Evolutionary conservation across 1,140 invertebrate species (phyloP).

Genomic region (Steinernema khuongi): DNA sequence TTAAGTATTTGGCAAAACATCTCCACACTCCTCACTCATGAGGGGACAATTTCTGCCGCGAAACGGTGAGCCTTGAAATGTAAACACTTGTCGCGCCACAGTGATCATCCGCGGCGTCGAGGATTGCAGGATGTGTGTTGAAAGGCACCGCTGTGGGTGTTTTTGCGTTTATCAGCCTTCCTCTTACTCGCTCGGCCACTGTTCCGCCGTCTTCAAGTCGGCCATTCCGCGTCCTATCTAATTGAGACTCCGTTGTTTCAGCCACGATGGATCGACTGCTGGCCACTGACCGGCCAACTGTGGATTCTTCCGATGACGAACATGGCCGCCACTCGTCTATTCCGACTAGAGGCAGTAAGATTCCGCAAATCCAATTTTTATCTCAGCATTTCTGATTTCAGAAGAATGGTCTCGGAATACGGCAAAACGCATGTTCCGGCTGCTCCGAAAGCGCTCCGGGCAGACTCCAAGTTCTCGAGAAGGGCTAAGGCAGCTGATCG

Average conservation of each 20-base stretch:
- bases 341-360: neutral
- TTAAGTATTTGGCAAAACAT: too few species aligned
- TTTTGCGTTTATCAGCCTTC: neutral
- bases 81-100: too few species aligned
- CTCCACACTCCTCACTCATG: too few species aligned
- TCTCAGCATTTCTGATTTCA: conserved; percentile 15
- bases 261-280: neutral
- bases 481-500: conserved; percentile 26
- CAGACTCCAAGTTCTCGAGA: conserved; percentile 19
- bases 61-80: too few species aligned
- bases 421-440: conserved; percentile 28
- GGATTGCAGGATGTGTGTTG: too few species aligned
- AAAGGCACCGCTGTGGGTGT: too few species aligned
- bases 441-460: conserved; percentile 10
- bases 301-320: conserved; percentile 1
- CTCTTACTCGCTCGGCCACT: neutral
- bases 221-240: neutral
- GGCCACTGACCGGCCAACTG: neutral
- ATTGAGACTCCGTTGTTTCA: neutral
- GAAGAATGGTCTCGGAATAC: conserved; percentile 27
- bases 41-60: too few species aligned
- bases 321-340: neutral
- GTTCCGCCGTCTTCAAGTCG: too few species aligned
- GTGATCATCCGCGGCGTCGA: too few species aligned
- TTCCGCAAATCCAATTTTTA: neutral